Conservation (phyloP, 2,797 vertebrate genomes). For the Setipinna tenuifilis region DNA sequence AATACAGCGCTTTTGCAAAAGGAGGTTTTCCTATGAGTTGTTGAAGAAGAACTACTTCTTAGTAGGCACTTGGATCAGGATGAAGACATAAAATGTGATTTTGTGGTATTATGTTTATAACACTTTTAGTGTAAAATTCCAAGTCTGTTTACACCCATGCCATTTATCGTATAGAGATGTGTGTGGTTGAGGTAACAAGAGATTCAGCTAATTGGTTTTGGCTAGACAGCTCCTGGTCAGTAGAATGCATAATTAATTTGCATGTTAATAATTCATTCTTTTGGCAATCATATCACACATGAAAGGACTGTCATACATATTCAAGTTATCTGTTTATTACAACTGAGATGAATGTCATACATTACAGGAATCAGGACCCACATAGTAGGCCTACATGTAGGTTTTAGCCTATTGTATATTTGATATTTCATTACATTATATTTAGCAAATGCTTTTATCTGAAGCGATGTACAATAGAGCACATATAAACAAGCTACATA, state of each 20-base stretch:
- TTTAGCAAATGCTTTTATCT: no score
- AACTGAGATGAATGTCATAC: slow-evolving; percentile 47
- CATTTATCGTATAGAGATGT: slow-evolving; percentile 33
- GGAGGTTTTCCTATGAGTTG: not conserved
- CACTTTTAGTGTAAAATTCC: no score
- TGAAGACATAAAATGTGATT: no score
- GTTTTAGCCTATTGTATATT: not conserved
- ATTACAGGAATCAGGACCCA: not conserved
- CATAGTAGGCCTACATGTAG: not conserved
- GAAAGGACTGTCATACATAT: slow-evolving; percentile 69
- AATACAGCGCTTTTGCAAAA: not conserved
- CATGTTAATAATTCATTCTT: slow-evolving; percentile 76
- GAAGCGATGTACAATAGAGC: no score
- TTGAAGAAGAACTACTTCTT: not conserved
- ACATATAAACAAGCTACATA: no score
- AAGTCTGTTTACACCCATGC: not conserved
- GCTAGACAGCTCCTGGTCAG: slow-evolving; percentile 71
- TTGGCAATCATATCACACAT: slow-evolving; percentile 64
- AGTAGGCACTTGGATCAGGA: not conserved
- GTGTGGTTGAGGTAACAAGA: slow-evolving; percentile 64
- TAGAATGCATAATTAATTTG: slow-evolving; percentile 76
- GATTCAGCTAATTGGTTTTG: slow-evolving; percentile 71
- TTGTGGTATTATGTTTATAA: no score
- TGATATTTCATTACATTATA: not conserved
- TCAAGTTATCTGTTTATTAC: slow-evolving; percentile 63